Conservation (phyloP, 1,140 invertebrate species). For the Drosophila kurseongensis region DNA sequence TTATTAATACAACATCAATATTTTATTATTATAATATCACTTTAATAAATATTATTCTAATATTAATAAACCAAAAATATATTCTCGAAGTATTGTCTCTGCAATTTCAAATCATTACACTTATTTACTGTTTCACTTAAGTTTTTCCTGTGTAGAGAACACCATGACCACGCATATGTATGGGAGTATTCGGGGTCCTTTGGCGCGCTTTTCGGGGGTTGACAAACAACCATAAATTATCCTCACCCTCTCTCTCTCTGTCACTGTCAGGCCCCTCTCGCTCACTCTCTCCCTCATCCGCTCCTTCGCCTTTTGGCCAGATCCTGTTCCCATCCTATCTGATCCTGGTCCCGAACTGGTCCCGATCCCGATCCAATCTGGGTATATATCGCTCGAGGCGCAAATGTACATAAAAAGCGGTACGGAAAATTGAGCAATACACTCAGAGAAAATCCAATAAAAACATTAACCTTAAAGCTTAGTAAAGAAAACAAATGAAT, state of each 20-base stretch:
- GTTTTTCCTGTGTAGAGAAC: background rate
- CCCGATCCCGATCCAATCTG: slow-evolving; percentile 35
- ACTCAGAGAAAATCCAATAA: background rate
- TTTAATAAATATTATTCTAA: no score
- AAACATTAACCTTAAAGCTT: background rate
- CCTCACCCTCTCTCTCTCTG: slow-evolving; percentile 15
- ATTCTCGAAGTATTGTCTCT: no score
- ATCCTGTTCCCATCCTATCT: slow-evolving; percentile 6
- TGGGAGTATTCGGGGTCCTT: slow-evolving; percentile 7
- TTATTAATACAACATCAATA: no score
- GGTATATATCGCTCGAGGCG: slow-evolving; percentile 24
- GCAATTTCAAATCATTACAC: no score
- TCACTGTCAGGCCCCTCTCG: background rate
- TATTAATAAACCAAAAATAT: no score
- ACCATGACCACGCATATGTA: background rate
- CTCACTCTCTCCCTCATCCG: slow-evolving; percentile 4
- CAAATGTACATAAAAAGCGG: slow-evolving; percentile 15
- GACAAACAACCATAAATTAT: slow-evolving; percentile 40
- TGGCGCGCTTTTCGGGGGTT: slow-evolving; percentile 48
- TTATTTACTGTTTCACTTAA: no score
- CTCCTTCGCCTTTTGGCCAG: slow-evolving; percentile 4
- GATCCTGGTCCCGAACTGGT: slow-evolving; percentile 11
- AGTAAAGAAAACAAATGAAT: background rate
- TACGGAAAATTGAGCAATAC: background rate
- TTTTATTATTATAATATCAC: no score